Evolutionary conservation across 2,113 vertebrate species (phyloP).

Genomic region (Paradisaea rubra): DNA sequence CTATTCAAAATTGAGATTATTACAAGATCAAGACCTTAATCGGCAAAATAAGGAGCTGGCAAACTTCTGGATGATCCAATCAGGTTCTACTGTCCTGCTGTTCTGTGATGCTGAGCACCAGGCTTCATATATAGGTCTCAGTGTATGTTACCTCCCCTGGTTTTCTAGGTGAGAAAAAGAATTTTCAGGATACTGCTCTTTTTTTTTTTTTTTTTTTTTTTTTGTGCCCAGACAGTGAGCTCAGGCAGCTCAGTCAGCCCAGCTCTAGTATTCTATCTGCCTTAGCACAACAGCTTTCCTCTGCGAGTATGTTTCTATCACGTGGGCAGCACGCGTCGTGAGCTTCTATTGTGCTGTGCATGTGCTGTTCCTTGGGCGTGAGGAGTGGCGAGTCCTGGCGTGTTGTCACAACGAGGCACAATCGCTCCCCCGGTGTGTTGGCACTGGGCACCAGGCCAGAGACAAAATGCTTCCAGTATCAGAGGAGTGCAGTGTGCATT

Average conservation of each 20-base stretch:
- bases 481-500: not conserved
- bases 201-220: not conserved
- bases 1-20: not conserved
- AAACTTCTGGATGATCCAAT: not conserved
- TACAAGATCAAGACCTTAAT: not conserved
- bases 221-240: not conserved
- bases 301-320: not conserved
- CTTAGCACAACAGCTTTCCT: not conserved
- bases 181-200: not conserved
- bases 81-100: not conserved
- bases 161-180: not conserved
- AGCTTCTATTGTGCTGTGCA: rapidly evolving
- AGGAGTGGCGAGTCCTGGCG: not conserved
- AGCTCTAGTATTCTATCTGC: not conserved
- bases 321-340: not conserved
- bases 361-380: not conserved
- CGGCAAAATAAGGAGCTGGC: not conserved
- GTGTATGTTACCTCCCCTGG: not conserved
- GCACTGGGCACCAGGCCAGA: conserved; percentile 1
- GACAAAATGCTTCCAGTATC: not conserved
- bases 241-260: not conserved
- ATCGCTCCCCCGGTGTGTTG: not conserved
- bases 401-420: not conserved
- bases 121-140: not conserved
- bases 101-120: not conserved